Evolutionary conservation across 1,140 invertebrate species (phyloP), one percentile per base, ranked within the genome.

Genomic region (Dufourea novaeangliae): DNA sequence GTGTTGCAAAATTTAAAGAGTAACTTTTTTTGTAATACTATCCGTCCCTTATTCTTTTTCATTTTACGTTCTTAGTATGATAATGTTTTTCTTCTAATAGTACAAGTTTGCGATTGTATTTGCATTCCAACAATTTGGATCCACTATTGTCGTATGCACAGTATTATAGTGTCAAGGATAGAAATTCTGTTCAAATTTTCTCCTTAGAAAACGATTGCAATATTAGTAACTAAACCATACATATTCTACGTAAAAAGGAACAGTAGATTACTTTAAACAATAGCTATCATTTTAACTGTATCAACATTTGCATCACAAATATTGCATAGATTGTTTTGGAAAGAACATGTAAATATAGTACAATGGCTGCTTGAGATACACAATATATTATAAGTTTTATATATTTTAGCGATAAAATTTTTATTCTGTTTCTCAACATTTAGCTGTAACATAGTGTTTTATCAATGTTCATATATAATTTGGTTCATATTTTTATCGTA

Each of bases 171-270:
- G 61, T 22, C 63, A n/a, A 67, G 52, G 27, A 56, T 68, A 46
- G 20, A 20, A 50, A 76, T 69, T 76, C 37, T 57, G 56, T 83
- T 29, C 29, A 56, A 78, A 29, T 59, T 22, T 71, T 74, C 66
- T 17, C 59, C 72, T 62, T 20, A 76, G 39, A 80, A 59, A 64
- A 74, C 27, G 44, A 85, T 73, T 68, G 80, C 76, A 82, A 82
- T 85, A 85, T 79, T 86, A 86, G 79, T 56, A 67, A 78, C 52
- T 77, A 82, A 82, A 70, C 11, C 34, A 59, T 54, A 78, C 67
- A 25, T 85, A 85, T 76, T 78, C 62, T 46, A 50, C 44, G 39
- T 54, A 54, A 70, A 63, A 41, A 2, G 14, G 22, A 77, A 41
- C 20, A 22, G 25, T 59, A 59, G 57, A 17, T 76, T 56, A 52